Evolutionary conservation across 2,888 invertebrate genomes (phyloP), one percentile per base, ranked within the genome.

Genomic region (Dromius quadrimaculatus): DNA sequence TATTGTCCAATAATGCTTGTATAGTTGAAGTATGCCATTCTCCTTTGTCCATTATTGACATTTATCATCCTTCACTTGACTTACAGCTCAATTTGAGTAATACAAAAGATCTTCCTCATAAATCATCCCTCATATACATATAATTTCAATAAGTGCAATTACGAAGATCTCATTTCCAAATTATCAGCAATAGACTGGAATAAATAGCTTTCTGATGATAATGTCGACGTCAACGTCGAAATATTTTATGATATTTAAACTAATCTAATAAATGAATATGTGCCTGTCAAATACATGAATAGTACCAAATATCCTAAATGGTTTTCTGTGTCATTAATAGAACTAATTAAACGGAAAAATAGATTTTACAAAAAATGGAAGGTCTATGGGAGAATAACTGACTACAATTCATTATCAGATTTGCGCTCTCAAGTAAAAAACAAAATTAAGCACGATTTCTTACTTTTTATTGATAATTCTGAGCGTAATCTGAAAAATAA

Each of bases 181-280:
- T 13, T 63, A 8, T 63, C 43, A 22, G 22, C 41, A n/a, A 63
- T 63, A 41, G 43, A 43, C 15, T 63, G 63, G 63, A 2, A 63
- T 23, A 23, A 2, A 9, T 43, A 28, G 23, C 43, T 63, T 6
- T 13, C 9, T n/a, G n/a, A 23, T 28, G 11, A 9, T 11, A 22
- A 63, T 43, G 43, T 63, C 23, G 15, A 63, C 23, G 17, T 9
- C 8, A 63, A 63, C 15, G 43, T 63, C 4, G 23, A 43, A 6
- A 23, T n/a, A 11, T 63, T 63, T 23, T 41, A 63, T 43, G 11
- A 28, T 13, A 63, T 63, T 23, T 3, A 43, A 6, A 6, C 4
- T 11, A 15, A 11, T 63, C n/a, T 63, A 20, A 43, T 63, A 20
- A 23, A 23, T 22, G 63, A 22, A 5, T 43, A 43, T 15, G 63